phyloP scores from a whole-genome alignment of 1,140 invertebrate genomes.

The Frieseomelitta varia region DNA sequence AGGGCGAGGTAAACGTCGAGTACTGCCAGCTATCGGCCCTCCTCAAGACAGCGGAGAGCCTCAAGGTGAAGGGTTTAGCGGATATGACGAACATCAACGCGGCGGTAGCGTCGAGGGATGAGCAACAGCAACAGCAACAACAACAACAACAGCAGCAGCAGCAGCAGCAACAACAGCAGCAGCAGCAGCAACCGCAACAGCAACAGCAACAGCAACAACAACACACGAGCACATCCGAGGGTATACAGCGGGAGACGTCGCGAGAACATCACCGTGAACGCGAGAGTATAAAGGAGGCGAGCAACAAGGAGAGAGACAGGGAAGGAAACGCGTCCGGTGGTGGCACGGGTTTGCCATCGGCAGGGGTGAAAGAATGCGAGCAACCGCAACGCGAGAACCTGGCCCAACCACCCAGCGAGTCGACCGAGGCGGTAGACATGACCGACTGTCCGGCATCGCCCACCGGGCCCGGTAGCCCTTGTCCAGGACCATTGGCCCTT shows the following conservation, averaged over 20 bases:
- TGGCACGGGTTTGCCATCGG: conserved; percentile 64
- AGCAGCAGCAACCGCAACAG: conserved; percentile 53
- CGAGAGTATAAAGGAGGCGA: conserved; percentile 56
- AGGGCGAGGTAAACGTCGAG: conserved; percentile 96
- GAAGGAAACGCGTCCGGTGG: conserved; percentile 55
- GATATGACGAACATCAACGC: conserved; percentile 93
- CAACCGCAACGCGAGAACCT: conserved; percentile 47
- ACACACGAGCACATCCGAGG: conserved; percentile 55
- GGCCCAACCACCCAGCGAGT: conserved; percentile 67
- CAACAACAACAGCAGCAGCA: conserved; percentile 58
- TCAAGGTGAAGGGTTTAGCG: conserved; percentile 94
- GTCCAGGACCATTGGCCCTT: conserved; percentile 77
- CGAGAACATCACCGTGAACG: conserved; percentile 62
- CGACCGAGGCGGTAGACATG: conserved; percentile 70
- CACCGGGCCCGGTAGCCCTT: conserved; percentile 79
- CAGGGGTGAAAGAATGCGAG: conserved; percentile 78
- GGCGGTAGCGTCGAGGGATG: conserved; percentile 75
- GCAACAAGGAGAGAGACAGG: conserved; percentile 60
- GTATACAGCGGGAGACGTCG: conserved; percentile 56
- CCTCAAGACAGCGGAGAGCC: conserved; percentile 95
- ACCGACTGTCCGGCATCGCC: conserved; percentile 75
- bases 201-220: conserved; percentile 53
- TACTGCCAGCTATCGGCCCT: conserved; percentile 95
- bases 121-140: conserved; percentile 72
- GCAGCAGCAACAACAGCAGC: conserved; percentile 43